These are phyloP conservation scores for Eunapius fragilis DNA, from an alignment of 37 sponge, comb jelly and placozoan species.

Conservation along the genomic window DNA sequence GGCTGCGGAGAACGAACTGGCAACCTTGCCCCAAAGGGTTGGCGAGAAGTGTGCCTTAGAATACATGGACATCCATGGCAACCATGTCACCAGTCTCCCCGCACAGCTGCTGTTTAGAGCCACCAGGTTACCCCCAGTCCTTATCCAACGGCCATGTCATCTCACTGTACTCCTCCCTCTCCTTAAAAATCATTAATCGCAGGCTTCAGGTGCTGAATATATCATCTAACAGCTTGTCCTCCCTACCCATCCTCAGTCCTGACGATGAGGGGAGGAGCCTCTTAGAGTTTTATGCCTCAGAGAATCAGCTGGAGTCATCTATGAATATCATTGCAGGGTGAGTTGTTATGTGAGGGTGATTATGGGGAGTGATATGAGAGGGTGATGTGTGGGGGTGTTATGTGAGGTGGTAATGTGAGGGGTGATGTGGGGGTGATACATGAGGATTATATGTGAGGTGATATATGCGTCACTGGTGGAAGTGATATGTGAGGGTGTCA, in stretches of 20 bases:
- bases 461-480: too few relatives aligned
- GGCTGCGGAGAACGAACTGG: constrained; percentile 40
- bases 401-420: too few relatives aligned
- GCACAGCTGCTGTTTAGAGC: constrained; percentile 28
- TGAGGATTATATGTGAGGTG: too few relatives aligned
- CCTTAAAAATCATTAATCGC: not conserved
- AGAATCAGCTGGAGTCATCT: not conserved
- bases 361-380: too few relatives aligned
- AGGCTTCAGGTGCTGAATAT: constrained; percentile 63
- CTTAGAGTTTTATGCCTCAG: constrained; percentile 30
- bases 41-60: constrained; percentile 26
- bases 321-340: not conserved
- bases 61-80: constrained; percentile 61
- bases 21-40: constrained; percentile 30
- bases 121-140: not conserved
- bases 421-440: too few relatives aligned
- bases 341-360: not conserved
- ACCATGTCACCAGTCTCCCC: constrained; percentile 57
- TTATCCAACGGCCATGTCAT: not conserved
- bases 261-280: constrained; percentile 5
- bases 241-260: constrained; percentile 32
- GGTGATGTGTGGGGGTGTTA: too few relatives aligned
- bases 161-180: not conserved
- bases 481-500: too few relatives aligned
- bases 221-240: constrained; percentile 37